Evolutionary conservation across 2,888 invertebrate species (phyloP), one percentile per base, ranked within the genome.

Genomic region (Athalia circularis): DNA sequence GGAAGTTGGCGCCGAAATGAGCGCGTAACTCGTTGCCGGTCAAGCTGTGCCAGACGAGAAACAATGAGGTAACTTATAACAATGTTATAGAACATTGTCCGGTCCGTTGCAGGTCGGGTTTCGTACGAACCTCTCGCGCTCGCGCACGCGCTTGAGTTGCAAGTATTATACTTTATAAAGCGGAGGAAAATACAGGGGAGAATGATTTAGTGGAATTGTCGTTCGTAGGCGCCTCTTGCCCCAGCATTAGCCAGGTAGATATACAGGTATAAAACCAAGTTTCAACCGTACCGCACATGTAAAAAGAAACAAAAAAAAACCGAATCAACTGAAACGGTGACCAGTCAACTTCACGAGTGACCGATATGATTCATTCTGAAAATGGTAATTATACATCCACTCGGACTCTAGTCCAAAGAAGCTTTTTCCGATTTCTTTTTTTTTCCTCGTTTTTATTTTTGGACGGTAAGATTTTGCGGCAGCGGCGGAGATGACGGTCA

Each of bases 171-270:
- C 29, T 29, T 29, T 29, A 54, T n/a, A n/a, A n/a, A 9, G 54
- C 9, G 54, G 54, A 54, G 54, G 54, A 54, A 54, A 54, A 54
- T 54, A 54, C 29, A 29, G 57, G 45, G 77, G 9, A 62, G 62
- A 54, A 52, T 82, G 81, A 83, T 82, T 82, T 81, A 80, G 79
- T 48, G 61, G 68, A 74, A 78, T 72, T 72, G 72, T 72, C 72
- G 72, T 72, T 77, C 68, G 80, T 79, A 77, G 77, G 80, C 80
- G 80, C 81, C 80, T 80, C 77, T 75, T 77, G 65, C 68, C 29
- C 29, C 29, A 72, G 68, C 68, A 68, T 72, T 72, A 72, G 72
- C 59, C 9, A 13, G 4, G 13, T 47, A 59, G 57, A 57, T 72
- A 54, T 54, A 54, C 7, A 54, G 54, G 29, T 8, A 9, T 72